Evolutionary conservation across 2,888 invertebrate species (phyloP), one percentile per base, ranked within the genome.

Genomic region (Celastrina argiolus): DNA sequence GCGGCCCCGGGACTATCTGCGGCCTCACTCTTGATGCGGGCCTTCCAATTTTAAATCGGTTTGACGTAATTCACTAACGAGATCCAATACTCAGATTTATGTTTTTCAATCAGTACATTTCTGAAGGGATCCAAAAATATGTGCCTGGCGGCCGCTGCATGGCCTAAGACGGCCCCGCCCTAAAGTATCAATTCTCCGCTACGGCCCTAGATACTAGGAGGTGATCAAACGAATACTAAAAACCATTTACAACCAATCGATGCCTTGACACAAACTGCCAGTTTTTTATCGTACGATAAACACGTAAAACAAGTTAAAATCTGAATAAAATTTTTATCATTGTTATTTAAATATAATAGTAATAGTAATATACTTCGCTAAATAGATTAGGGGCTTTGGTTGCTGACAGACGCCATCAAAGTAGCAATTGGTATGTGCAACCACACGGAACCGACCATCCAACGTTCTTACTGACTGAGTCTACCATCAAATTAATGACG

Each of bases 241-340:
- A 26, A 12, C 51, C 22, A 51, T 26, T 36, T 36, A 22, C 1
- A 51, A 51, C 51, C 51, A 1, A 51, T 14, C 26, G 51, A 51
- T 51, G 51, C 51, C 51, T 51, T 51, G 51, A 51, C 51, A 51
- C 2, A 51, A 51, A 51, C 51, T 51, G 51, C 51, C 51, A 51
- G 22, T 51, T 51, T 51, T 51, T 22, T 51, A 51, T 51, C 26
- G 26, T 18, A 45, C 45, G 12, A 51, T 22, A 22, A 51, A 51
- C 26, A 51, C 22, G 12, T 12, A 51, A 51, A 12, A 12, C 22
- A 51, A 51, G 51, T 51, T 51, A 51, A 51, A 51, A 51, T 51
- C 26, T 51, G 4, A 51, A 51, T 51, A 14, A 51, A 51, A 51
- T 51, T 12, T 51, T 51, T 51, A 51, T 51, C 51, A 51, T 51